Percentiles rank a stretch among this genome's conserved stretches.
Conservation (phyloP, 1,140 invertebrate species). For the Pseudomyrmex pallidus region DNA sequence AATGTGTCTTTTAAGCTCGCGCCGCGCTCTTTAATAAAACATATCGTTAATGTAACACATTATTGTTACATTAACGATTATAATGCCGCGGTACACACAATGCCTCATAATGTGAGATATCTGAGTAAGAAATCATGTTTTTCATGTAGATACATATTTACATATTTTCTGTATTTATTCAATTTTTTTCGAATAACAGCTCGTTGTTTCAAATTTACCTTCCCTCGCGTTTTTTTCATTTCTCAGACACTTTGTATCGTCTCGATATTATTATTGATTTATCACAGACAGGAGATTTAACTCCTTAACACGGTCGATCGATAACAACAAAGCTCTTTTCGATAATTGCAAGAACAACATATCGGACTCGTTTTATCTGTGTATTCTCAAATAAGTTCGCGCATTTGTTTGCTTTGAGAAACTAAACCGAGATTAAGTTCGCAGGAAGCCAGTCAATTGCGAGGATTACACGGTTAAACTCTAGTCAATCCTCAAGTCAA, state of each 20-base stretch:
- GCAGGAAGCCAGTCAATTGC: constrained; percentile 5
- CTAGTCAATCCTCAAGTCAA: constrained; percentile 9
- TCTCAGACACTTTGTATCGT: background rate
- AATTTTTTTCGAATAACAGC: background rate
- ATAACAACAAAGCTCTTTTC: background rate
- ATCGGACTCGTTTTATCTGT: background rate
- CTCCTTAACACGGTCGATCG: background rate
- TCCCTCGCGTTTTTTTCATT: too few species aligned
- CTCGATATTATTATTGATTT: background rate
- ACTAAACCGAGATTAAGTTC: constrained; percentile 22
- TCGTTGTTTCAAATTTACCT: background rate
- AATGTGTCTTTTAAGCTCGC: background rate
- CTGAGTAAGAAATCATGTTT: too few species aligned
- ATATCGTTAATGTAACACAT: background rate
- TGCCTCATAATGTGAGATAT: too few species aligned
- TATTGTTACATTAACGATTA: background rate
- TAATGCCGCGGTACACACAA: background rate
- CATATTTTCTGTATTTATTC: background rate
- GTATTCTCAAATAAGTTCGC: background rate
- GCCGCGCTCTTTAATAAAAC: background rate
- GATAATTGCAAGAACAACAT: background rate
- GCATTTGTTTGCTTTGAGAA: constrained; percentile 5
- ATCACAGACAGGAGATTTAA: background rate
- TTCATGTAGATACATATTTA: background rate
- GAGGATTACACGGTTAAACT: constrained; percentile 15